A percentile compares a stretch with the other conserved stretches of the same genome.
phyloP scores from a whole-genome alignment of 1,140 invertebrate genomes.

The Macrocentrus cingulum region DNA sequence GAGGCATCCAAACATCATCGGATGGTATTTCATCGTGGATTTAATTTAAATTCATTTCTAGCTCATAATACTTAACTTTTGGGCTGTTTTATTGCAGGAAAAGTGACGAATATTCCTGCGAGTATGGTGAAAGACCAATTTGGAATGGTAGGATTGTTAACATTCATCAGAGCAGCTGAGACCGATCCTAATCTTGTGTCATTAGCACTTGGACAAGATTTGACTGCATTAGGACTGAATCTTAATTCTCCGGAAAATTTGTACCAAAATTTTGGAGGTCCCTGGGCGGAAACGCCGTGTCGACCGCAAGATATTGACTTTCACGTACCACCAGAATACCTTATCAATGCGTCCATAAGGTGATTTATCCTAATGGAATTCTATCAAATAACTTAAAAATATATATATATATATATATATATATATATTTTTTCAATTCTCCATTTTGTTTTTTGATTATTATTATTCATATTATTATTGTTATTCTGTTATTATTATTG shows the following conservation, averaged over 20 bases:
- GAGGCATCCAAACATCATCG: conserved; percentile 90
- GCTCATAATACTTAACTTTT: not conserved
- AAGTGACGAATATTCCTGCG: conserved; percentile 95
- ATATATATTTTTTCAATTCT: too few relatives aligned
- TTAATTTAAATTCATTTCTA: conserved; percentile 1
- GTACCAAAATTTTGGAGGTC: conserved; percentile 96
- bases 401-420: too few relatives aligned
- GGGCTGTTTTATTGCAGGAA: conserved; percentile 61
- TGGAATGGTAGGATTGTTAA: conserved; percentile 96
- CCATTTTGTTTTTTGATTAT: too few relatives aligned
- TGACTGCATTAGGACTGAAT: conserved; percentile 96
- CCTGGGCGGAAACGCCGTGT: conserved; percentile 96
- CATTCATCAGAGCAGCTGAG: conserved; percentile 96
- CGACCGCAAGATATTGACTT: conserved; percentile 98
- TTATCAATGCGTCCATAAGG: conserved; percentile 89
- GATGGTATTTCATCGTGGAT: conserved; percentile 68
- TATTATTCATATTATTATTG: too few relatives aligned
- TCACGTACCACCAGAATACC: conserved; percentile 97
- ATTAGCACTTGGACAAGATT: conserved; percentile 93
- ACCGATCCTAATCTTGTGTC: conserved; percentile 94
- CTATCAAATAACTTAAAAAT: not conserved
- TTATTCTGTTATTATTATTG: too few relatives aligned
- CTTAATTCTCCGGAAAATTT: conserved; percentile 96
- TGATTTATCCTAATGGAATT: conserved; percentile 37
- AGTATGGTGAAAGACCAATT: conserved; percentile 99